Evolutionary conservation across 1,140 invertebrate species (phyloP), one percentile per base, ranked within the genome.

Genomic region (Coenobita brevimanus): DNA sequence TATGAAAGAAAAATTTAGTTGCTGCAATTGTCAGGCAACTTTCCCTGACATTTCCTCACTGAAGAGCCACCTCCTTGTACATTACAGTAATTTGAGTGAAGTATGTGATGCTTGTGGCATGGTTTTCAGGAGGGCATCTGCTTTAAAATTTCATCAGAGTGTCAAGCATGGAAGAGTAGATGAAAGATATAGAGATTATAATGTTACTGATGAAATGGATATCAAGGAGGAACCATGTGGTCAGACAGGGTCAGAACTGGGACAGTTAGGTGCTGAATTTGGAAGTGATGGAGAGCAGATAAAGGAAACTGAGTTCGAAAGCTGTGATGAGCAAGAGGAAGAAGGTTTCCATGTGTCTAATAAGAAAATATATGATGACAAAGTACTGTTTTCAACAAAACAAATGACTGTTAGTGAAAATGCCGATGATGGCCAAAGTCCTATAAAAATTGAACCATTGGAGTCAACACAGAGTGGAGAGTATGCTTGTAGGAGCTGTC

Each of bases 91-190:
- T n/a, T 3, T 43, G n/a, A 15, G 21, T 10, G 54, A 85, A 33
- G 38, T 85, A 27, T 85, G 82, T 76, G 71, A 46, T 21, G 38
- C 60, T 38, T 85, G 82, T 54, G 82, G 82, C 24, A 33, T 30
- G 46, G n/a, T 41, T 2, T 85, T 85, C 82, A 85, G 41, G 62
- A 78, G 82, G 41, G 82, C 82, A 27, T 85, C 82, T 30, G 82
- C 82, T 27, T 62, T 85, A 62, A 54, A n/a, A 57, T 85, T 43
- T 17, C 82, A 85, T 30, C 82, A 85, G 38, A 85, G 41, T 41
- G 30, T 85, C 33, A 85, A 85, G 36, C 82, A 85, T 30, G 57
- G 60, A 1, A 85, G 41, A 62, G 13, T n/a, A 43, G 82, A 85
- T 43, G 57, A 64, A 4, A 38, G 82, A 36, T 85, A 62, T n/a